Evolutionary conservation across 2,113 vertebrate genomes (phyloP), one percentile per base, ranked within the genome.

Genomic region (Myocastor coypus): DNA sequence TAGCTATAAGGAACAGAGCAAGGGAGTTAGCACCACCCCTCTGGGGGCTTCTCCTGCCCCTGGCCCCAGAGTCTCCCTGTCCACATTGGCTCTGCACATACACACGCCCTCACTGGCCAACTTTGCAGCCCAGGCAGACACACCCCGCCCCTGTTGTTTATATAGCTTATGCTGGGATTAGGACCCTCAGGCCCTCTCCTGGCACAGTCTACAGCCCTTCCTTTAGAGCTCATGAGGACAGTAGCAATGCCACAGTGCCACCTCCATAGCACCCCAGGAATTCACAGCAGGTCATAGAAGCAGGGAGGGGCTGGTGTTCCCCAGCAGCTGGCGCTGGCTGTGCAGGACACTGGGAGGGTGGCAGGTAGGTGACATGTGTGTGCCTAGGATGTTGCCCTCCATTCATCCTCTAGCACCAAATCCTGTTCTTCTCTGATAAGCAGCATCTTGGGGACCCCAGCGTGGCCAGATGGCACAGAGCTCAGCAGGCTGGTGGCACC

Each of bases 291-390:
- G 75, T 78, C 14, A 4, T 28, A 42, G 66, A 50, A 30, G 16
- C 4, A 1, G n/a, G 52, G 14, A n/a, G 84, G 19, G 42, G 9
- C 37, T 17, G 7, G 30, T 10, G 11, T 1, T 57, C 55, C 61
- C 64, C 8, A 7, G 4, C 22, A 50, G 16, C 40, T 78, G 40
- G 26, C 12, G 20, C 42, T 12, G 19, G 57, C 63, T 0, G 0
- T 6, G 10, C 8, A 17, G n/a, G 2, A 3, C 10, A 0, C 9
- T 1, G 19, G 37, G 55, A 50, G 26, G 73, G 37, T 17, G 28
- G n/a, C 30, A 46, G 42, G 66, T 13, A 57, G 24, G 10, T 34
- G 30, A 9, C 16, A 3, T 4, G 10, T 3, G 17, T 8, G 24
- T 4, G 0, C 14, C 28, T 0, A 26, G 78, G 34, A 16, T 30